phyloP scores from a whole-genome alignment of 2,888 invertebrate species.

The Torymus texanus region DNA sequence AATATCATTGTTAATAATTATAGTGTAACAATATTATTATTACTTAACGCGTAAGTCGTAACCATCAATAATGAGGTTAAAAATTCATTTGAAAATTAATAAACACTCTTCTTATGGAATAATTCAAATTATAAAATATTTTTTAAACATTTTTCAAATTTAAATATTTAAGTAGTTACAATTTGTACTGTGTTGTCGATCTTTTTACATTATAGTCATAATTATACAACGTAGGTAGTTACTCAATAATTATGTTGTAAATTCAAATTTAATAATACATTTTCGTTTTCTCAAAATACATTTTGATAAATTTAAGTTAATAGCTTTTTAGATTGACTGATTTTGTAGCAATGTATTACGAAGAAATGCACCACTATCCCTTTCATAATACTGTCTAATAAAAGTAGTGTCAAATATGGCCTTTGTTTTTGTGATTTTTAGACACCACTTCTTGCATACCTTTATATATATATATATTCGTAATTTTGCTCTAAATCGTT shows the following conservation, averaged over 20 bases:
- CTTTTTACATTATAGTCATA: conserved; percentile 1
- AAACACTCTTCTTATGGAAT: too few relatives aligned
- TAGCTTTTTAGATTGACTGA: conserved; percentile 20
- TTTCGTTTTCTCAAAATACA: conserved; percentile 2
- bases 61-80: too few relatives aligned
- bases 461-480: too few relatives aligned
- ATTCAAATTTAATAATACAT: conserved; percentile 2
- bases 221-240: background rate
- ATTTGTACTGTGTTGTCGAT: conserved; percentile 9
- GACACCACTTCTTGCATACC: too few relatives aligned
- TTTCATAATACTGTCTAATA: conserved; percentile 38
- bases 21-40: conserved; percentile 8
- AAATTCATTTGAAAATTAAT: background rate
- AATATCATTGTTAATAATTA: conserved; percentile 18
- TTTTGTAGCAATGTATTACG: conserved; percentile 42
- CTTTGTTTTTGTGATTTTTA: conserved; percentile 14
- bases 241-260: conserved; percentile 11
- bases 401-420: conserved; percentile 19
- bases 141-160: background rate
- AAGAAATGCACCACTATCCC: background rate
- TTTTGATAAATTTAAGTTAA: conserved; percentile 19
- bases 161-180: background rate
- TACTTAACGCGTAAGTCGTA: too few relatives aligned
- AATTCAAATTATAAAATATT: too few relatives aligned
- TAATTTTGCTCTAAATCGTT: too few relatives aligned